phyloP scores from a whole-genome alignment of 2,797 vertebrate genomes.

The Sparus aurata region DNA sequence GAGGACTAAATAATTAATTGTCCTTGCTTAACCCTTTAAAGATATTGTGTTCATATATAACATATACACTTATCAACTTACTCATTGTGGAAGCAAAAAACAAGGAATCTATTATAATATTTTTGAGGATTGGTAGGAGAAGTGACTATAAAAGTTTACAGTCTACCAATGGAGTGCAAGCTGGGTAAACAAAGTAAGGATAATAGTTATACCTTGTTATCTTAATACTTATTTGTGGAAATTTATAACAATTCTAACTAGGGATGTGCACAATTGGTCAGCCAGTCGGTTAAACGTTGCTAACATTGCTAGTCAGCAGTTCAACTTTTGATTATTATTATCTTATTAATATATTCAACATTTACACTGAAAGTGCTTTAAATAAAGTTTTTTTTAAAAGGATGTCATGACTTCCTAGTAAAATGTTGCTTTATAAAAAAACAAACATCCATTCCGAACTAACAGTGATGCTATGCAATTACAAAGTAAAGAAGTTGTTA shows the following conservation, averaged over 20 bases:
- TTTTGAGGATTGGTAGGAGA: not conserved
- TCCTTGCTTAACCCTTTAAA: slow-evolving; percentile 55
- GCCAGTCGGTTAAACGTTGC: no score
- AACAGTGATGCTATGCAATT: no score
- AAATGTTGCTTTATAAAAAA: no score
- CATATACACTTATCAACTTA: slow-evolving; percentile 28
- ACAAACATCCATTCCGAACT: no score
- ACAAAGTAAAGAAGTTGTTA: no score
- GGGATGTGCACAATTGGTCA: no score
- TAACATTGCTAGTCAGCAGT: no score
- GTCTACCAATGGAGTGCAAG: not conserved
- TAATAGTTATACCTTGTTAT: not conserved
- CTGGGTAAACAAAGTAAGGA: slow-evolving; percentile 8
- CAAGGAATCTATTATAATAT: not conserved
- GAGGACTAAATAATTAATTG: slow-evolving; percentile 73
- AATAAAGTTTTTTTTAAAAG: no score
- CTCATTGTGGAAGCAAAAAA: slow-evolving; percentile 18
- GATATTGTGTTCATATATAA: slow-evolving; percentile 43
- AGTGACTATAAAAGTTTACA: not conserved
- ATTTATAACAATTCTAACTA: slow-evolving; percentile 6
- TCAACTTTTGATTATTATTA: no score
- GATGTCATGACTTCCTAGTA: no score
- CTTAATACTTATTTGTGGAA: slow-evolving; percentile 4
- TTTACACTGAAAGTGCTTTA: no score
- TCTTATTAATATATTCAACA: no score